Conservation (phyloP, 2,113 vertebrate genomes). For the Vidua macroura region DNA sequence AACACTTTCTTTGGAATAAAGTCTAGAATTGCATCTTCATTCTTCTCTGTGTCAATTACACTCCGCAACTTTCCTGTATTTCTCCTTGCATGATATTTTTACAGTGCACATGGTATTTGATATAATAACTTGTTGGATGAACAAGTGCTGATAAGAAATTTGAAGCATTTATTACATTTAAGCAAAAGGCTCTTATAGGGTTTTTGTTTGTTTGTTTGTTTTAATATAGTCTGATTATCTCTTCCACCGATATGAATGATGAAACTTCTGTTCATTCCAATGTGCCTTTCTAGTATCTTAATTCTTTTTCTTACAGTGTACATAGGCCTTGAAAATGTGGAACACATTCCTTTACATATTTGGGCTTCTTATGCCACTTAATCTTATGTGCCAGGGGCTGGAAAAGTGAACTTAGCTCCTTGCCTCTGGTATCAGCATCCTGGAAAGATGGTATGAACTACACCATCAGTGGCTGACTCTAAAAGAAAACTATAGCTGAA, state of each 20-base stretch:
- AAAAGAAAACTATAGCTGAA: neutral
- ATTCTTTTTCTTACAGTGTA: neutral
- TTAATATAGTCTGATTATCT: neutral
- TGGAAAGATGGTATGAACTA: neutral
- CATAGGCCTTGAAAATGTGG: neutral
- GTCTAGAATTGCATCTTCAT: neutral
- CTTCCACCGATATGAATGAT: neutral
- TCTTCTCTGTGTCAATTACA: neutral
- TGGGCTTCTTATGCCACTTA: neutral
- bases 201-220: neutral
- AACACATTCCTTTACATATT: neutral
- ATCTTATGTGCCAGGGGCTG: neutral
- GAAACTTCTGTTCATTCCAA: neutral
- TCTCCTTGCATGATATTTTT: neutral
- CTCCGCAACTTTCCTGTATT: neutral
- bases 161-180: neutral
- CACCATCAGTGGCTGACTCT: neutral
- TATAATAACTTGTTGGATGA: neutral
- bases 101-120: neutral
- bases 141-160: neutral
- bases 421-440: neutral
- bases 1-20: neutral
- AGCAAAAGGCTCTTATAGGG: neutral
- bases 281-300: neutral
- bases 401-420: neutral